Base-by-base conservation (phyloP, 2,888 invertebrate genomes). In the Rhamphomyia laevipes region DNA sequence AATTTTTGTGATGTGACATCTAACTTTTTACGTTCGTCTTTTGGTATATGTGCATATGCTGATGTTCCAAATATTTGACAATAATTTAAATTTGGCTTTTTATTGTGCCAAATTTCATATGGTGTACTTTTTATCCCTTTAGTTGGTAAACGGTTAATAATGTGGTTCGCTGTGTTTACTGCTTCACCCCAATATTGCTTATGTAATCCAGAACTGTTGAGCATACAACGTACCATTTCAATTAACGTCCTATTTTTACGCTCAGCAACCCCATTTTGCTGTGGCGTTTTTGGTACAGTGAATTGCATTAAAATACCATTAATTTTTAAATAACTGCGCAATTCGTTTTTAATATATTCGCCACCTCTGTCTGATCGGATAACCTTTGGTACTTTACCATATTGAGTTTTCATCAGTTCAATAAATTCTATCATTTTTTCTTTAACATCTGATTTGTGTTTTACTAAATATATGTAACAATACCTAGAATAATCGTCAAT, bases 401-500 rank as follows among this genome's bases (percentile, higher is more conserved):
- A 46, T 23, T 51, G 30, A 35, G 47, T 56, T 33, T 46, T 43
- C 11, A 35, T 18, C 15, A 53, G 18, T 35, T n/a, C 21, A 4
- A 49, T 21, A 31, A 21, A 51, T 16, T 17, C 10, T 11, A 42
- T 31, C 6, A 53, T 43, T 38, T 27, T 38, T 44, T 43, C 43
- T 18, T 46, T 30, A 16, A 51, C 52, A n/a, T 56, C 51, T 12
- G 27, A 46, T 45, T 46, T 45, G 4, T 46, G 11, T 11, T 35
- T 23, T 4, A 62, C 13, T 1, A 62, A 46, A 47, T 52, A 57
- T n/a, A 62, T 47, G 1, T 43, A 21, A 12, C 57, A 56, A 47
- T 55, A 63, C 23, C 58, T 50, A 10, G 59, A 59, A 47, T 47
- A 62, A 52, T 65, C 63, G 43, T 64, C 61, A 6, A 61, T 61